Base-by-base conservation (phyloP, 2,797 vertebrate genomes). In the Moxostoma hubbsi region DNA sequence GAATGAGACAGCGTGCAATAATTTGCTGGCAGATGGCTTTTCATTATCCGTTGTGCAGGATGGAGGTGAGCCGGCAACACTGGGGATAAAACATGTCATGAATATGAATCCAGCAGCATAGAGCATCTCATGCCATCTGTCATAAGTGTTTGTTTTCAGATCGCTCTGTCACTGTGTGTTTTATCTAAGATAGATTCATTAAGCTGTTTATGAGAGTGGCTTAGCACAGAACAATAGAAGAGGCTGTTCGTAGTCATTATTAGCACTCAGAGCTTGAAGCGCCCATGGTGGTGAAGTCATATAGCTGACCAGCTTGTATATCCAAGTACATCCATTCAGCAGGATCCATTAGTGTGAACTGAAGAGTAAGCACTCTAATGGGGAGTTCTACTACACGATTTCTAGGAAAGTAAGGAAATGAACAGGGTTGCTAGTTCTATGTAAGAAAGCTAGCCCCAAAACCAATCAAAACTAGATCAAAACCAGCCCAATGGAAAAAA, bases 11-110 rank as follows among this genome's bases (percentile, higher is more conserved):
- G 36, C 4, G 36, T 3, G 43, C 9, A 43, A 54, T 68, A 75
- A 78, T 82, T 72, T 59, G 59, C 75, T 65, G 79, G 73, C 84
- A 83, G 81, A 85, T 85, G 84, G 84, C 76, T 66, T 85, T 85
- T 81, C 79, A 81, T 83, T 83, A 83, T 81, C 75, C 18, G 49
- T 66, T 63, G 12, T 61, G 68, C 73, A 69, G 57, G 80, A 85
- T 73, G 75, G 84, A 58, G 81, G 64, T 67, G 69, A 68, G 79
- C 74, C 70, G 12, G 13, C 66, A 73, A 78, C 72, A 73, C 45
- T 16, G 62, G 43, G 70, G 63, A 69, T 79, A 72, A 79, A 75
- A 79, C 71, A 74, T 43, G 67, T 51, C 49, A 16, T 78, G 78
- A 73, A 81, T 83, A 77, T 63, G 77, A 83, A 83, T 79, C 75